A percentile compares a stretch with the other conserved stretches of the same genome.
phyloP scores from a whole-genome alignment of 2,113 vertebrate genomes.

The Micronycteris hirsuta region DNA sequence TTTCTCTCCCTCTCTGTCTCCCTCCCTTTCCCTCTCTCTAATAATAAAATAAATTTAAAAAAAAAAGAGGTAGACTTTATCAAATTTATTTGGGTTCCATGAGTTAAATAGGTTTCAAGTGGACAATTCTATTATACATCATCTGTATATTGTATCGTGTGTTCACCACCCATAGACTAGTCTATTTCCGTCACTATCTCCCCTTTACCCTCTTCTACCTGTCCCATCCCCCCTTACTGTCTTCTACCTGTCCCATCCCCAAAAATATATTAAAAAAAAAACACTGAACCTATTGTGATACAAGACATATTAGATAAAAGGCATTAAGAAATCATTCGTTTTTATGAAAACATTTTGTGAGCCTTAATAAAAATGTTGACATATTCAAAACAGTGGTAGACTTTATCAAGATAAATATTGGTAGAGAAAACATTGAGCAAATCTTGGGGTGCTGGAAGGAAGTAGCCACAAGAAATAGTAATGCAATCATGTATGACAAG shows the following conservation, averaged over 20 bases:
- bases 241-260: background rate
- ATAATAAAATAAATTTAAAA: too few relatives aligned
- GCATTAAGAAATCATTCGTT: background rate
- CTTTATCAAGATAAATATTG: slow-evolving; percentile 34
- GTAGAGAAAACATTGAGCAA: background rate
- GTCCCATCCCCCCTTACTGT: background rate
- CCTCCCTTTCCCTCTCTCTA: too few relatives aligned
- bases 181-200: background rate
- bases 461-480: background rate
- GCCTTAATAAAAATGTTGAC: background rate
- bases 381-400: background rate
- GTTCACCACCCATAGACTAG: background rate
- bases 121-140: background rate
- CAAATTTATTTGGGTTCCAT: background rate
- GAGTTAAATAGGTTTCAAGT: background rate
- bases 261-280: background rate
- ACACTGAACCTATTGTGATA: background rate
- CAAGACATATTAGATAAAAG: background rate
- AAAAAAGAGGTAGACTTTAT: background rate
- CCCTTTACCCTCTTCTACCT: background rate
- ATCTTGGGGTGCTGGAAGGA: background rate
- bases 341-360: background rate
- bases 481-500: background rate
- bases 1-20: too few relatives aligned
- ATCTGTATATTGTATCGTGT: background rate